These are phyloP conservation scores for Heliconius himera DNA, from an alignment of 1,140 invertebrate genomes.

Conservation along the genomic window DNA sequence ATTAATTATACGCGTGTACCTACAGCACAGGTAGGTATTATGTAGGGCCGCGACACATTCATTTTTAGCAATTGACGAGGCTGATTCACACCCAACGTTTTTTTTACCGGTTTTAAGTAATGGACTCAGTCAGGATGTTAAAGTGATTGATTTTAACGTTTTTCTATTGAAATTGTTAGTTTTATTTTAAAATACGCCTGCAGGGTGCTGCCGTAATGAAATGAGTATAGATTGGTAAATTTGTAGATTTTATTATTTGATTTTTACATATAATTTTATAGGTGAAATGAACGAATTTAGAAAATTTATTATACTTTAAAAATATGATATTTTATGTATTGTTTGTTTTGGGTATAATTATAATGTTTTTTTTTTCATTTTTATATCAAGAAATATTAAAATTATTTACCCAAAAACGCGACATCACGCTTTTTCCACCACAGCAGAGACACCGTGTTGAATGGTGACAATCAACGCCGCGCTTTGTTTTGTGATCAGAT, in stretches of 20 bases:
- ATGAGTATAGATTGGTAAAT: not conserved
- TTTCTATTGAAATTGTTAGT: constrained; percentile 31
- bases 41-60: constrained; percentile 22
- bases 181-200: constrained; percentile 23
- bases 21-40: not conserved
- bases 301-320: no score
- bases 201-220: constrained; percentile 6
- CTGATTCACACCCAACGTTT: constrained; percentile 28
- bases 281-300: no score
- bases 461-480: no score
- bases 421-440: no score
- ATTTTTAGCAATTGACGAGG: constrained; percentile 32
- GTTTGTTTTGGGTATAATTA: no score
- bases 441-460: no score
- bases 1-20: not conserved
- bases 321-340: no score
- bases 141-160: constrained; percentile 34
- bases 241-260: constrained; percentile 10
- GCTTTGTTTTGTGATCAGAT: no score
- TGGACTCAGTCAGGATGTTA: constrained; percentile 24
- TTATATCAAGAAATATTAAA: no score
- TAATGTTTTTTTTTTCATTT: no score
- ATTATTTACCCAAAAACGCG: no score
- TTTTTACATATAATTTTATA: not conserved
- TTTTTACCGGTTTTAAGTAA: constrained; percentile 38